Evolutionary conservation across 2,797 vertebrate species (phyloP).

Genomic region (Odontamblyopus lacepedii): DNA sequence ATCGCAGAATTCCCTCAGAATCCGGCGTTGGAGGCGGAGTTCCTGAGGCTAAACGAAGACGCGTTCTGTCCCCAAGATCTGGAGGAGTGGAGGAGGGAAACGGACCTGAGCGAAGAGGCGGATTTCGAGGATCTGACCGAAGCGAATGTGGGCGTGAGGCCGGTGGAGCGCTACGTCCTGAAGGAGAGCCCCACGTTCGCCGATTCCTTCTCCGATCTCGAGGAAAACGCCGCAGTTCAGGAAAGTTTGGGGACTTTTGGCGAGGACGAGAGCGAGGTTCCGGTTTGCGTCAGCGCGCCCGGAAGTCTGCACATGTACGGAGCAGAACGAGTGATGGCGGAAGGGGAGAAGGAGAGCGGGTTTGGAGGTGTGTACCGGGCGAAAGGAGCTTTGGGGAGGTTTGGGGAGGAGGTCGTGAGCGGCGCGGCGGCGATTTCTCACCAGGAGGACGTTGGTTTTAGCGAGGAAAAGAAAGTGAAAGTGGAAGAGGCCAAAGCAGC

Average conservation of each 20-base stretch:
- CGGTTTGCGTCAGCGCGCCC: background rate
- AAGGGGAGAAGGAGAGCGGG: conserved; percentile 18
- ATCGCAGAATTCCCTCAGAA: background rate
- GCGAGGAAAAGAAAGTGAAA: background rate
- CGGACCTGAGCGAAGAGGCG: conserved; percentile 1
- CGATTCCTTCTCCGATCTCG: background rate
- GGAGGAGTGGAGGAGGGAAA: conserved; percentile 2
- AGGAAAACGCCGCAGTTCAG: background rate
- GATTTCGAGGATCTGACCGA: conserved; percentile 34
- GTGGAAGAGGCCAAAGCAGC: no score
- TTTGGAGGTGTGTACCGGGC: conserved; percentile 18
- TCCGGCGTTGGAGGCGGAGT: background rate
- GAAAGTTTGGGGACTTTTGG: conserved; percentile 4
- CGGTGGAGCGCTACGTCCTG: conserved; percentile 30
- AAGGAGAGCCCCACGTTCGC: conserved; percentile 10
- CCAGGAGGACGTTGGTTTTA: no score
- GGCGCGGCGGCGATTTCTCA: background rate
- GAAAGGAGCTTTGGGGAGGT: background rate
- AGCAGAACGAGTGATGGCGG: conserved; percentile 3
- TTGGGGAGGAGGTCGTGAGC: background rate
- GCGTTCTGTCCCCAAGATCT: conserved; percentile 10
- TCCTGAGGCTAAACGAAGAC: background rate
- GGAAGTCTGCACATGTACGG: background rate
- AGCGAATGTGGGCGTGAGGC: conserved; percentile 1
- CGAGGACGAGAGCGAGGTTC: background rate